Conservation (phyloP, 2,888 invertebrate species). For the Bellardia pandia region DNA sequence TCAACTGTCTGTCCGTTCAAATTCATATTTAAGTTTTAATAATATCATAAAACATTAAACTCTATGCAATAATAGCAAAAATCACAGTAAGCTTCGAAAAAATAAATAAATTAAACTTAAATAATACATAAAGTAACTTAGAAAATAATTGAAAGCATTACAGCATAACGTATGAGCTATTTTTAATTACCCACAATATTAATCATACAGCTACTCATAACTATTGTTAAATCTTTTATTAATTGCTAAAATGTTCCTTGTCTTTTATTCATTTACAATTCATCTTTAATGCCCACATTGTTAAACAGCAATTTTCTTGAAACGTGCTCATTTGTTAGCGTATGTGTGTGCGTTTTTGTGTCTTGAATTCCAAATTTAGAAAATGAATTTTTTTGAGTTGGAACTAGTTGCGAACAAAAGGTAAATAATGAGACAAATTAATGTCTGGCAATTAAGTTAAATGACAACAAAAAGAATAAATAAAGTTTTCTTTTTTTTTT, state of each 20-base stretch:
- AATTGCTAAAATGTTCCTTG: constrained; percentile 1
- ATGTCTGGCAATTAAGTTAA: constrained; percentile 70
- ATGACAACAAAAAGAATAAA: constrained; percentile 54
- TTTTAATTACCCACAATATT: constrained; percentile 22
- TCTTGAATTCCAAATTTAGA: constrained; percentile 13
- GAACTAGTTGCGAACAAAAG: constrained; percentile 58
- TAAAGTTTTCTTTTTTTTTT: constrained; percentile 42
- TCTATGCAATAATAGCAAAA: background rate
- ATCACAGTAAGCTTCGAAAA: background rate
- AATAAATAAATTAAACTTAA: background rate
- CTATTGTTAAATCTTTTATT: constrained; percentile 18
- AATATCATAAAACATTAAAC: background rate
- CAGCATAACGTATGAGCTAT: constrained; percentile 36
- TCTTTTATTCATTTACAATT: background rate
- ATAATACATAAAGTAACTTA: background rate
- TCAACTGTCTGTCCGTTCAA: background rate
- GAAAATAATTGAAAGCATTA: background rate
- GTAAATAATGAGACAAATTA: constrained; percentile 69
- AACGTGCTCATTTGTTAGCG: background rate
- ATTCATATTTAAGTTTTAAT: background rate
- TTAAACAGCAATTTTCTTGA: constrained; percentile 19
- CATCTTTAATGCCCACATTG: constrained; percentile 34
- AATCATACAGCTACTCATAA: constrained; percentile 18
- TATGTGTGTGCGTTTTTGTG: background rate
- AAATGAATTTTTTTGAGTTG: constrained; percentile 7